phyloP scores from a whole-genome alignment of 1,140 invertebrate genomes.

The Euwallacea similis region DNA sequence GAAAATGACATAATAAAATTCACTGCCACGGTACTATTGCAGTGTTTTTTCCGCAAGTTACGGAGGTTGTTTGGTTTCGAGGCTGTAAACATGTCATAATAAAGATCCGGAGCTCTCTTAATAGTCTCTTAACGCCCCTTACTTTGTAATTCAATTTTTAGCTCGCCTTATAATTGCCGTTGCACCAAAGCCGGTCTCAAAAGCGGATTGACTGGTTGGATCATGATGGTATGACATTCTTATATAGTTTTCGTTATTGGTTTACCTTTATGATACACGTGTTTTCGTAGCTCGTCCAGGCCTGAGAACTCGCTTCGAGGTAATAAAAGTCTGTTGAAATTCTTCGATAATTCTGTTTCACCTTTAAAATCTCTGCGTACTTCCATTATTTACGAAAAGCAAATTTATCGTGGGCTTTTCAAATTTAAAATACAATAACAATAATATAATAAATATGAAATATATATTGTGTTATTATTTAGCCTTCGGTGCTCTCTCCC shows the following conservation, averaged over 20 bases:
- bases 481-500: not conserved
- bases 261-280: slow-evolving; percentile 15
- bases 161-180: slow-evolving; percentile 31
- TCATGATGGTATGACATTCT: slow-evolving; percentile 14
- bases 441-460: not conserved
- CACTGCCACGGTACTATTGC: too few relatives aligned
- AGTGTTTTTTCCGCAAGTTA: not conserved
- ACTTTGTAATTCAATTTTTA: slow-evolving; percentile 39
- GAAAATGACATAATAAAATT: too few relatives aligned
- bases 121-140: slow-evolving; percentile 37
- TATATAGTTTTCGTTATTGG: slow-evolving; percentile 22
- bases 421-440: too few relatives aligned
- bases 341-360: not conserved
- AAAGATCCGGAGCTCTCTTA: slow-evolving; percentile 37
- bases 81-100: slow-evolving; percentile 38
- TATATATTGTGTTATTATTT: not conserved
- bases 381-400: too few relatives aligned
- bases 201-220: slow-evolving; percentile 24
- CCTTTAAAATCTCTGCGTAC: too few relatives aligned
- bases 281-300: slow-evolving; percentile 15
- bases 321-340: not conserved
- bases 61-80: slow-evolving; percentile 29
- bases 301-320: not conserved
- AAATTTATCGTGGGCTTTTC: too few relatives aligned
- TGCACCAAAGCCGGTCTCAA: slow-evolving; percentile 25